Base-by-base conservation (phyloP, 1,140 invertebrate species). In the Drosophila teissieri region DNA sequence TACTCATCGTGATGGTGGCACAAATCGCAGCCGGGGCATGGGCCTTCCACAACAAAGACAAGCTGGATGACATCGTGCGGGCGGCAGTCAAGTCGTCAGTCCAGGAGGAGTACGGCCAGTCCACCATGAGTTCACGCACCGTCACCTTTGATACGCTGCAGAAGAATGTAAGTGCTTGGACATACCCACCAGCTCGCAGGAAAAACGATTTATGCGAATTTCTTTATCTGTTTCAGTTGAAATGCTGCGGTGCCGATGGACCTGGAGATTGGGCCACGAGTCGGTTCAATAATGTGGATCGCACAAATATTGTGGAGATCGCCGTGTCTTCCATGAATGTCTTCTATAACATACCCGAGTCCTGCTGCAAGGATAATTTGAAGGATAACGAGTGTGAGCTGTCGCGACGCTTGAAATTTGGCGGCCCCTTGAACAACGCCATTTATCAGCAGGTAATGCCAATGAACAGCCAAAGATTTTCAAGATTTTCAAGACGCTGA, bases 1-100 rank as follows among this genome's bases (percentile, higher is more conserved):
- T 97, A 45, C 91, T 97, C 42, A 93, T 96, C n/a, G 94, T 96
- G 45, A 93, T 97, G 80, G 95, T 96, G n/a, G 95, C 95, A 17
- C 95, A 97, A 93, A 94, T 96, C 39, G 95, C 96, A 2, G 95
- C 95, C 52, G 95, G 94, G 40, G 94, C 95, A 61, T 97, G 96
- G 96, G 94, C 95, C 19, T 96, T 95, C 90, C 93, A 94, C 55
- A 95, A 96, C 81, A 93, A 93, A 69, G 94, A 95, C 58, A 93
- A 94, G 74, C 93, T 96, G 37, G 94, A 95, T 89, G 93, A 94
- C 44, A 92, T 95, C 57, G 93, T 96, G 42, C 93, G 94, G 62
- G 92, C 93, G 19, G 94, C 93, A 53, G 94, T 96, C 14, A 94
- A 95, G 78, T 92, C 93, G 52, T 95, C 95, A 22, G 94, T 97